Evolutionary conservation across 1,140 invertebrate species (phyloP), one percentile per base, ranked within the genome.

Genomic region (Drusus annulatus): DNA sequence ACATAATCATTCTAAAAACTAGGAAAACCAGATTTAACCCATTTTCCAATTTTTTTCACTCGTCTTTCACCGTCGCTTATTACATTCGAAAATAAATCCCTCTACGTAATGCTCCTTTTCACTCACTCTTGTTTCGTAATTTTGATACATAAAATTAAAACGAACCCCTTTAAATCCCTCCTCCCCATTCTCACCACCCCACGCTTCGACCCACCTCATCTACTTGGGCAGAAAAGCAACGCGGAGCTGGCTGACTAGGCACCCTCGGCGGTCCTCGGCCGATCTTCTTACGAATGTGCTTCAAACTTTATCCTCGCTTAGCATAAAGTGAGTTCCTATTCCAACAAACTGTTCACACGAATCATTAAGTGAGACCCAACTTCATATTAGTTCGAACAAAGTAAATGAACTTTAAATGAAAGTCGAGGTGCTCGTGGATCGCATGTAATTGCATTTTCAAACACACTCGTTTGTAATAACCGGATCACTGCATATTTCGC

Each of bases 111-210:
- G 17, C 23, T 23, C 68, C 50, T 8, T 58, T 54, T 23, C 54
- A 17, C 28, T 51, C 15, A 17, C n/a, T 71, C 51, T 63, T 68
- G 79, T 69, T 60, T 80, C 63, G 54, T 82, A 73, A 82, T 82
- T 82, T 74, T 73, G 62, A 58, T 78, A 80, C 63, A 71, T 77
- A 80, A 80, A 82, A 82, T 82, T 80, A 82, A 80, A 75, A 69
- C 78, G 36, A 62, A 19, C 63, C 51, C 69, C 45, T 50, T 45
- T 45, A 45, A 45, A 45, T 13, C 68, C 62, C 5, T 45, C 28
- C 7, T 36, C 16, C 68, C 28, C 68, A n/a, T n/a, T n/a, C 45
- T 10, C 7, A 16, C 45, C 68, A 10, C 16, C 68, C 45, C 17
- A 51, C 45, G 1, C 68, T 65, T 65, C 62, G n/a, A 36, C 23